Evolutionary conservation across 2,797 vertebrate species (phyloP).

Genomic region (Microctenopoma steveboyesi): DNA sequence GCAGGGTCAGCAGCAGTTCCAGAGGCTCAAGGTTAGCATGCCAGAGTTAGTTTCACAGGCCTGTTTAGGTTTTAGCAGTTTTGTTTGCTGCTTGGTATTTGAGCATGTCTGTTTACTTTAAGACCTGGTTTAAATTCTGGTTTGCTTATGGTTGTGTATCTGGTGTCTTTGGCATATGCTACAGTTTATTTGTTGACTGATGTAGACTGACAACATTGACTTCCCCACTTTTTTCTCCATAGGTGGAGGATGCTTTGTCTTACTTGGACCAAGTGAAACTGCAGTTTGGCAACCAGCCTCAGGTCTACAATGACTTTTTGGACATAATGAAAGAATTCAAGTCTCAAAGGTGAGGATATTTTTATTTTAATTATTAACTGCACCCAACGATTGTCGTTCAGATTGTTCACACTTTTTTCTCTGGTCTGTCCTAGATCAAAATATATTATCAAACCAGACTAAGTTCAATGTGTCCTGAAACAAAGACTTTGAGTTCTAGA

Average conservation of each 20-base stretch:
- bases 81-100: neutral
- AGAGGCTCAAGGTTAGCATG: conserved; percentile 92
- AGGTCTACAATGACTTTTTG: conserved; percentile 99
- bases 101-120: neutral
- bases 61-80: neutral
- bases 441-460: neutral
- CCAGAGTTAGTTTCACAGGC: neutral
- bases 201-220: conserved; percentile 3
- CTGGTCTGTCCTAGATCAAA: neutral
- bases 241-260: conserved; percentile 97
- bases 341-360: conserved; percentile 90
- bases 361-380: neutral
- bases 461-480: neutral
- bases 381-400: neutral
- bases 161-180: neutral
- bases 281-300: conserved; percentile 98
- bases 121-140: neutral
- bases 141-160: neutral
- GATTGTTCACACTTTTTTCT: neutral
- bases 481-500: neutral
- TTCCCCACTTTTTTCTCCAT: conserved; percentile 10
- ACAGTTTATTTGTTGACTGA: neutral
- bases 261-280: conserved; percentile 99
- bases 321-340: conserved; percentile 99
- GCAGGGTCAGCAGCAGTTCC: conserved; percentile 97